These are phyloP conservation scores for Camponotus pennsylvanicus DNA, from an alignment of 1,140 invertebrate species.

Conservation along the genomic window DNA sequence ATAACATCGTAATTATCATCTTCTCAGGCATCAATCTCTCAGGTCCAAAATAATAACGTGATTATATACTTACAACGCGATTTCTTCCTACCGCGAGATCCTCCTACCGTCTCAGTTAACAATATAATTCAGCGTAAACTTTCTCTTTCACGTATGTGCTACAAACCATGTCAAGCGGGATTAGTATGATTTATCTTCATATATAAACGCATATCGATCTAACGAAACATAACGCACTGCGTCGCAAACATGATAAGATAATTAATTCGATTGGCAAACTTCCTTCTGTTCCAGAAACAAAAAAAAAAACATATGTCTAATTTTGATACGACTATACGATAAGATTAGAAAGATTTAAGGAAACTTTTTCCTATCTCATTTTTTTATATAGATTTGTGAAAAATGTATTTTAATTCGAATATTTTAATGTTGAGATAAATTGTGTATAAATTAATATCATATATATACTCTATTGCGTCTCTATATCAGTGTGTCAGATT, in stretches of 20 bases:
- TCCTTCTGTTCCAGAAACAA: background rate
- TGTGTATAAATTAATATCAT: conserved; percentile 11
- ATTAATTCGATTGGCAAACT: background rate
- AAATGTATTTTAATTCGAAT: background rate
- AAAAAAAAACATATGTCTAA: background rate
- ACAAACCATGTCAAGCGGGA: conserved; percentile 21
- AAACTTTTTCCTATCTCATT: background rate
- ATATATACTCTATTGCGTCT: background rate
- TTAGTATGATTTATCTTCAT: conserved; percentile 45
- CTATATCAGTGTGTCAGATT: conserved; percentile 11
- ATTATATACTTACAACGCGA: conserved; percentile 33
- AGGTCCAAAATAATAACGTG: conserved; percentile 35
- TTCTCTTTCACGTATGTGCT: conserved; percentile 48
- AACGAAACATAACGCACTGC: conserved; percentile 1
- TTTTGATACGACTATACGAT: conserved; percentile 10
- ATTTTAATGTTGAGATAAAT: background rate
- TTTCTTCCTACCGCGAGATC: conserved; percentile 49
- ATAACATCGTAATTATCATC: conserved; percentile 39
- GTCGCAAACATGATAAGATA: conserved; percentile 34
- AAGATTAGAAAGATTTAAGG: background rate
- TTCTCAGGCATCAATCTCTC: conserved; percentile 16
- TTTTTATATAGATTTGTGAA: background rate
- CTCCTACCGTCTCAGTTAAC: conserved; percentile 48
- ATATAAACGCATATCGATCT: conserved; percentile 38
- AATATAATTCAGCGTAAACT: conserved; percentile 52